These are phyloP conservation scores for Drosophila pseudotakahashii DNA, from an alignment of 2,888 invertebrate genomes.

Conservation along the genomic window DNA sequence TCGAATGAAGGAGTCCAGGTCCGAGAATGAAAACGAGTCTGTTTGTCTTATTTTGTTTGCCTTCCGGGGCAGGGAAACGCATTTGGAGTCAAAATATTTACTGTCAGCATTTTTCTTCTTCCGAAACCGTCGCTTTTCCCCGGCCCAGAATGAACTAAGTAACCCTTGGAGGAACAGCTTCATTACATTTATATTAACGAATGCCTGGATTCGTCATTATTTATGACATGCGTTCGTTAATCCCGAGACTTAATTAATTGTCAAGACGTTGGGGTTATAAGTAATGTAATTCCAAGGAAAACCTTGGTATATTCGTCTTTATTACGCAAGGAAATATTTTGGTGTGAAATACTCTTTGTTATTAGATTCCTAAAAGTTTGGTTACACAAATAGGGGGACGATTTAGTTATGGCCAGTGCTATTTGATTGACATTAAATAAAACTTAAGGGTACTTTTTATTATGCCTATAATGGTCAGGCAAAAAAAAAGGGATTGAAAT, in stretches of 20 bases:
- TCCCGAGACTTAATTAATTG: slow-evolving; percentile 44
- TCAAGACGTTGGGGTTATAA: slow-evolving; percentile 35
- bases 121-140: slow-evolving; percentile 28
- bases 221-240: slow-evolving; percentile 45
- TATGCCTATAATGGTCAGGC: neutral
- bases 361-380: slow-evolving; percentile 14
- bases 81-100: slow-evolving; percentile 73
- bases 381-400: neutral
- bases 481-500: neutral
- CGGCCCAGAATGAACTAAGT: slow-evolving; percentile 12
- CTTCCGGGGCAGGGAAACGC: slow-evolving; percentile 40
- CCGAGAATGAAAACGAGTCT: slow-evolving; percentile 32
- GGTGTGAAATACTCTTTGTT: slow-evolving; percentile 11
- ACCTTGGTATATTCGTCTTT: slow-evolving; percentile 6
- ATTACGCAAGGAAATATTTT: slow-evolving; percentile 11
- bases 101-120: slow-evolving; percentile 71
- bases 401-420: neutral
- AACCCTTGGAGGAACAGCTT: slow-evolving; percentile 44
- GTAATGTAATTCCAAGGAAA: slow-evolving; percentile 8
- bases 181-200: slow-evolving; percentile 46
- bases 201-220: slow-evolving; percentile 48
- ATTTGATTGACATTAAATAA: neutral
- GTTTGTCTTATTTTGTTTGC: slow-evolving; percentile 52
- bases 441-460: slow-evolving; percentile 1
- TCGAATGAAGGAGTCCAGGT: slow-evolving; percentile 55